Conservation (phyloP, 2,113 vertebrate species). For the Corvus hawaiiensis region DNA sequence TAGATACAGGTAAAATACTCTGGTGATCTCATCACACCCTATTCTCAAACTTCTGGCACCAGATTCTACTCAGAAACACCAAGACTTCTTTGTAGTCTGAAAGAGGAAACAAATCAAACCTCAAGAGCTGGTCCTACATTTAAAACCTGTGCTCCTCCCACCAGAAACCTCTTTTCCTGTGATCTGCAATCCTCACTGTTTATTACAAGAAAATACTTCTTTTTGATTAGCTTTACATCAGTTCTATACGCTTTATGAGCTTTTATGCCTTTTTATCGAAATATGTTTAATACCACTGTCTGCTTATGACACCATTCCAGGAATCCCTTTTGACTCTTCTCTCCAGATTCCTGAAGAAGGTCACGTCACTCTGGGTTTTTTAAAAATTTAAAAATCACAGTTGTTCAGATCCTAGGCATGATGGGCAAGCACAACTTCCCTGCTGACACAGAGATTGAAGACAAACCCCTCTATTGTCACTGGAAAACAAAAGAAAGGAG, state of each 20-base stretch:
- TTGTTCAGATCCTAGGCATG: accelerated
- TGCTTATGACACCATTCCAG: neutral
- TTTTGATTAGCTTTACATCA: neutral
- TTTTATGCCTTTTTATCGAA: neutral
- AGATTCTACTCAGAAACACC: neutral
- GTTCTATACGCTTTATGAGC: neutral
- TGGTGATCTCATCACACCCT: neutral
- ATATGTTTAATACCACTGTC: neutral
- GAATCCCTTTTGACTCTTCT: neutral
- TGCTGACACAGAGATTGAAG: neutral
- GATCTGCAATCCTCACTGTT: neutral
- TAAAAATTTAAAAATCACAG: neutral
- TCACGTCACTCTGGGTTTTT: neutral
- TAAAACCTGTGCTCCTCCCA: neutral
- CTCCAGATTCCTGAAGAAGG: neutral
- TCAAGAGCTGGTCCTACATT: neutral
- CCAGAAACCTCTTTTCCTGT: neutral
- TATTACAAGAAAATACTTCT: neutral
- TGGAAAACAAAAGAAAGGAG: neutral
- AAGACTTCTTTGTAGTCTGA: neutral
- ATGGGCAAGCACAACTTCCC: neutral
- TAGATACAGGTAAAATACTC: too few relatives aligned
- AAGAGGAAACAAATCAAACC: neutral
- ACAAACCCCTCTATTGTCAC: neutral
- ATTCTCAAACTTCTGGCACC: too few relatives aligned